Conservation (phyloP, 2,888 invertebrate genomes). For the Platycnemis pennipes region DNA sequence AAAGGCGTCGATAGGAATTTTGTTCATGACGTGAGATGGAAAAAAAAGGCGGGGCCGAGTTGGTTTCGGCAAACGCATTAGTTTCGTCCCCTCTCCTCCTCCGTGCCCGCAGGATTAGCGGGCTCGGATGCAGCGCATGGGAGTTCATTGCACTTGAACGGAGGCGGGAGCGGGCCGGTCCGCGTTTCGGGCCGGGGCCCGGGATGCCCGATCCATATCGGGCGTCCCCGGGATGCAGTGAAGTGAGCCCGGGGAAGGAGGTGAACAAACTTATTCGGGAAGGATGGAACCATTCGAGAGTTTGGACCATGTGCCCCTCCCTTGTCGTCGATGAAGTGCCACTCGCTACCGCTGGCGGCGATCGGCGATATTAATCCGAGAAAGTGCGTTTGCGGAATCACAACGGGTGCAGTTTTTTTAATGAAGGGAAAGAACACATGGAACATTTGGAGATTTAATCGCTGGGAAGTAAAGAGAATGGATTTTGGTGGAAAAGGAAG, state of each 20-base stretch:
- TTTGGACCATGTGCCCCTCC: too few species aligned
- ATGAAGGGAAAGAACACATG: neutral
- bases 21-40: neutral
- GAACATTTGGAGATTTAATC: neutral
- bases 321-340: neutral
- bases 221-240: neutral
- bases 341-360: neutral
- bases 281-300: neutral
- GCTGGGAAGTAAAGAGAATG: neutral
- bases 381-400: neutral
- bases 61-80: neutral
- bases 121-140: neutral
- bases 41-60: neutral
- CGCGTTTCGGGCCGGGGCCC: neutral
- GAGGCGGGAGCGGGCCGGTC: neutral
- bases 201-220: neutral
- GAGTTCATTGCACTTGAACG: neutral
- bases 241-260: neutral
- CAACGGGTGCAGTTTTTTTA: neutral
- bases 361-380: neutral
- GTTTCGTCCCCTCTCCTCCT: neutral
- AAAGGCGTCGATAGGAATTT: neutral
- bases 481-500: too few species aligned
- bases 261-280: conserved; percentile 6
- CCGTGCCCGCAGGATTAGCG: neutral